Evolutionary conservation across 2,113 vertebrate genomes (phyloP).

Genomic region (Clarias gariepinus): DNA sequence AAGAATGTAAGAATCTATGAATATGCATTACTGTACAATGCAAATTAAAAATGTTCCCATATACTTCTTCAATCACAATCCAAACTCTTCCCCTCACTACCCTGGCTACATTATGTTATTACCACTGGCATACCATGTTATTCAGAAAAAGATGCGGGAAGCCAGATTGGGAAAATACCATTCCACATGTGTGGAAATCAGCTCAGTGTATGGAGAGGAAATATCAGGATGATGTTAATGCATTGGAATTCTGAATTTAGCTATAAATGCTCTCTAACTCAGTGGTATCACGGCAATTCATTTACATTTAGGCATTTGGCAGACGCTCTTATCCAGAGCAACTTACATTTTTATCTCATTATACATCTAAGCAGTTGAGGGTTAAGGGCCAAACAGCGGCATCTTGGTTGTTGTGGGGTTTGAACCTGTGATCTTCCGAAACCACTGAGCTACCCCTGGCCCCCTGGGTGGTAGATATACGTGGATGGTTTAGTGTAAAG

Average conservation of each 20-base stretch:
- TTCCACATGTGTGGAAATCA: neutral
- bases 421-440: too few species aligned
- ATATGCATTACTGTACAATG: conserved; percentile 23
- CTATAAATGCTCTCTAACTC: neutral
- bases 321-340: too few species aligned
- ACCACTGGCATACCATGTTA: neutral
- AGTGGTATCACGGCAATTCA: too few species aligned
- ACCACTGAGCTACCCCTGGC: too few species aligned
- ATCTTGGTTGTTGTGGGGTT: too few species aligned
- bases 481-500: neutral
- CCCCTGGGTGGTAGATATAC: too few species aligned
- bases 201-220: neutral
- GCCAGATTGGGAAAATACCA: neutral
- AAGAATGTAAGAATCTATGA: neutral
- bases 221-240: neutral
- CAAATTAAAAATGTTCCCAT: neutral
- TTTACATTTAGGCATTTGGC: too few species aligned
- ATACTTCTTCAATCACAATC: neutral
- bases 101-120: neutral
- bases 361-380: too few species aligned
- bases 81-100: neutral
- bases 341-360: too few species aligned
- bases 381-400: too few species aligned
- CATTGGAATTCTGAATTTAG: neutral
- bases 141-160: neutral